Base-by-base conservation (phyloP, 1,140 invertebrate species). In the Hylaeus anthracinus region DNA sequence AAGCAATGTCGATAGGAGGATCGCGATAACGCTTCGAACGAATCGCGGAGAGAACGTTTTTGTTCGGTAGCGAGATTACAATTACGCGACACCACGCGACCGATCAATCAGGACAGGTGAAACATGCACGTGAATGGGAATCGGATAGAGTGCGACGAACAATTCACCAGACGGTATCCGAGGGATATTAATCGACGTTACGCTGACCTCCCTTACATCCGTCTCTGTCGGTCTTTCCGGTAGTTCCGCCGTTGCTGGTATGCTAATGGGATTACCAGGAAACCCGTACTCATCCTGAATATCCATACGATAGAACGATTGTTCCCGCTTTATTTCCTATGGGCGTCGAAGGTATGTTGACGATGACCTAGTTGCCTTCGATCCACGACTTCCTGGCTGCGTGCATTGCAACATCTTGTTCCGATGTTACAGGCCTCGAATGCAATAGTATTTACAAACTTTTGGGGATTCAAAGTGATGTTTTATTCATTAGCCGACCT, bases 141-240 rank as follows among this genome's bases (percentile, higher is more conserved):
- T 77, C 66, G 45, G 26, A 77, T 58, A 45, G 55, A 55, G 61
- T 15, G 12, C 48, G 73, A 55, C 37, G 51, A 77, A 71, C 66
- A 48, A 77, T 70, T 58, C 55, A 53, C 45, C 14, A 61, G 66
- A 60, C 70, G 8, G 6, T 45, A 77, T 70, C 67, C 56, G 66
- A 58, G 10, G 45, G 75, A 77, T 77, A 77, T 77, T 77, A 77
- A 61, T 71, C 45, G 75, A 71, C 55, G 75, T 77, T 71, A 41
- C 75, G 75, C 60, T 26, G 66, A 56, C 61, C 75, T 77, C 75
- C 75, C 56, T 77, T 77, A 71, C 56, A 77, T 77, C 66, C 75
- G 75, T 74, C 61, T 63, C 45, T 64, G 72, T 72, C 55, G 10
- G 70, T 51, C 55, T 77, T 77, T 77, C 65, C 74, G 65, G 73